phyloP scores from a whole-genome alignment of 2,888 invertebrate genomes.

The Standfussiana lucernea region DNA sequence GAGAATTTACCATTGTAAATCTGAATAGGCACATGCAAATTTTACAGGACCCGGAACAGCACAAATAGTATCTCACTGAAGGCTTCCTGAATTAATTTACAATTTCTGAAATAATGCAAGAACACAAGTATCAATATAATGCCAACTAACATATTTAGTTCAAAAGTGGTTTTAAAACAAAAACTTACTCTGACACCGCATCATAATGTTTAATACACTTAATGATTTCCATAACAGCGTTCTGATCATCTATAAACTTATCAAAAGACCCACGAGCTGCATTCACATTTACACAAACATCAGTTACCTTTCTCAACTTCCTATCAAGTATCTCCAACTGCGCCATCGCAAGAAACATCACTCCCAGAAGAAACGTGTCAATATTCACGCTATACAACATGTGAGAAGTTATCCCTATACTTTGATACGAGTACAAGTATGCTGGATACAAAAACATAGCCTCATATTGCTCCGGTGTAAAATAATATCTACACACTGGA shows the following conservation, averaged over 20 bases:
- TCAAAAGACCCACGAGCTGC: conserved; percentile 19
- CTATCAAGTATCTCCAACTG: conserved; percentile 79
- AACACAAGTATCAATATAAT: neutral
- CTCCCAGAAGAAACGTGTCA: conserved; percentile 79
- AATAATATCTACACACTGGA: conserved; percentile 79
- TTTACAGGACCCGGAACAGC: conserved; percentile 79
- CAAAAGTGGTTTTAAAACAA: neutral
- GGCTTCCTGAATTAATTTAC: conserved; percentile 74
- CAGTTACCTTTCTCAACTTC: conserved; percentile 73
- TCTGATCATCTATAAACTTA: conserved; percentile 52
- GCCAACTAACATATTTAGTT: neutral
- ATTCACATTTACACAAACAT: conserved; percentile 42
- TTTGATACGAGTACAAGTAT: conserved; percentile 80
- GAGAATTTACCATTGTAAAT: conserved; percentile 80
- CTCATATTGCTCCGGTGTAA: conserved; percentile 73
- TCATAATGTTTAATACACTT: conserved; percentile 76
- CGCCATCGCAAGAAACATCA: conserved; percentile 78
- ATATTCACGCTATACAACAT: conserved; percentile 78
- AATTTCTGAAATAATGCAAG: conserved; percentile 75
- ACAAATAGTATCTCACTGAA: conserved; percentile 79
- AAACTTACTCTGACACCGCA: conserved; percentile 76
- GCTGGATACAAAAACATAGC: conserved; percentile 74
- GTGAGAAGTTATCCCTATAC: conserved; percentile 75
- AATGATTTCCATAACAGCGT: conserved; percentile 70
- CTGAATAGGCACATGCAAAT: conserved; percentile 82